Percentiles rank a stretch among this genome's conserved stretches.
Conservation (phyloP, 2,113 vertebrate species). For the Nicator chloris region DNA sequence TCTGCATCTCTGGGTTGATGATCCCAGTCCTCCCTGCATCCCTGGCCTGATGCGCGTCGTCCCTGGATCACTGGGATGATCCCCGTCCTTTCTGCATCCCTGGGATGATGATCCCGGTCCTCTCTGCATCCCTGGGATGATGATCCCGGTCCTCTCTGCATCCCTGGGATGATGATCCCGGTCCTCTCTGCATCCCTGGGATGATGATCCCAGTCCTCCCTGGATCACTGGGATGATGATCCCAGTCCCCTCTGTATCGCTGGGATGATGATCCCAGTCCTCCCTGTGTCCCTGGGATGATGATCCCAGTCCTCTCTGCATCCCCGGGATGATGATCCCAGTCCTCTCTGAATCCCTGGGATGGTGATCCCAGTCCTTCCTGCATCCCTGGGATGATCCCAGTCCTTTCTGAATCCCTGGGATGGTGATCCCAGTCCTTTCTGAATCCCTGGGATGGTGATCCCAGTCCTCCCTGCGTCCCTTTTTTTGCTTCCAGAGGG, state of each 20-base stretch:
- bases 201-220: not conserved
- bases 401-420: rapidly evolving
- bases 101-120: not conserved
- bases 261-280: not conserved
- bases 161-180: too few species aligned
- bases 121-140: not conserved
- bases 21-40: not conserved
- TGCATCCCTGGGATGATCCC: not conserved
- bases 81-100: too few species aligned
- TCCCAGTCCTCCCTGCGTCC: not conserved
- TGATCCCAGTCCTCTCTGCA: not conserved
- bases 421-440: not conserved
- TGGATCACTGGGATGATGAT: not conserved
- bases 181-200: too few species aligned
- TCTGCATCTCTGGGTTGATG: not conserved
- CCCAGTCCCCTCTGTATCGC: not conserved
- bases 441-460: not conserved
- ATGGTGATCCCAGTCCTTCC: not conserved
- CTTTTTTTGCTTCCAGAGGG: rapidly evolving
- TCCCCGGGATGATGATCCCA: not conserved
- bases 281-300: rapidly evolving
- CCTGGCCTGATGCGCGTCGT: too few species aligned
- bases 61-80: not conserved
- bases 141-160: not conserved
- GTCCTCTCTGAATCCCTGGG: not conserved